Evolutionary conservation across 37 sponge, comb jelly and placozoan genomes (phyloP).

Genomic region (Chondrilla cf. caribensis): DNA sequence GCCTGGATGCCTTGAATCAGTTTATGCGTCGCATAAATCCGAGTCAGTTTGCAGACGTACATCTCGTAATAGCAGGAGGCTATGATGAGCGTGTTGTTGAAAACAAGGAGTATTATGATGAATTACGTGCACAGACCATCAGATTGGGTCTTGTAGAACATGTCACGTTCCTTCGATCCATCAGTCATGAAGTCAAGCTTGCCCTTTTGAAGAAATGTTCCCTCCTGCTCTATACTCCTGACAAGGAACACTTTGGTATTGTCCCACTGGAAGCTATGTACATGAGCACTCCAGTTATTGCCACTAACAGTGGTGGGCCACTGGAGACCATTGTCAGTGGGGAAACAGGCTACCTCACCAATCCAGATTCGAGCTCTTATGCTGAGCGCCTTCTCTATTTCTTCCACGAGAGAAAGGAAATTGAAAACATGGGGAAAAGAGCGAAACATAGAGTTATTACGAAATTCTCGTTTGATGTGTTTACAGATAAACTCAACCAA

Average conservation of each 20-base stretch:
- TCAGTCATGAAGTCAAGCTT: conserved; percentile 72
- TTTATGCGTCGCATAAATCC: conserved; percentile 30
- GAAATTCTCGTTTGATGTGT: conserved; percentile 85
- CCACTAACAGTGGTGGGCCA: conserved; percentile 95
- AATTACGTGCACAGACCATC: conserved; percentile 55
- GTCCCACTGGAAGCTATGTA: conserved; percentile 98
- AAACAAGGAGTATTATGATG: conserved; percentile 86
- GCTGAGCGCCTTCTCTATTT: conserved; percentile 69
- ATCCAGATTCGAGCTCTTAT: conserved; percentile 70
- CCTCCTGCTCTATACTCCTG: conserved; percentile 90
- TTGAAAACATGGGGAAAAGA: conserved; percentile 47
- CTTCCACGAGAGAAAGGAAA: conserved; percentile 1
- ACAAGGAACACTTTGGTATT: conserved; percentile 99
- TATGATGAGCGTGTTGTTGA: conserved; percentile 93
- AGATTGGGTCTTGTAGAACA: conserved; percentile 46
- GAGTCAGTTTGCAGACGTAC: conserved; percentile 39
- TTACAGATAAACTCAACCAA: conserved; percentile 58
- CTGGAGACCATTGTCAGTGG: conserved; percentile 84
- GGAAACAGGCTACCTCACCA: conserved; percentile 84
- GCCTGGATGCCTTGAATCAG: conserved; percentile 60
- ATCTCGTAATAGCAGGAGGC: conserved; percentile 92
- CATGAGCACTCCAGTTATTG: conserved; percentile 88
- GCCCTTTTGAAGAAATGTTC: conserved; percentile 59
- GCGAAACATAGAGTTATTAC: conserved; percentile 58
- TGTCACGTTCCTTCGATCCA: conserved; percentile 85